Conservation (phyloP, 2,113 vertebrate genomes). For the Phylloscopus whistleri region DNA sequence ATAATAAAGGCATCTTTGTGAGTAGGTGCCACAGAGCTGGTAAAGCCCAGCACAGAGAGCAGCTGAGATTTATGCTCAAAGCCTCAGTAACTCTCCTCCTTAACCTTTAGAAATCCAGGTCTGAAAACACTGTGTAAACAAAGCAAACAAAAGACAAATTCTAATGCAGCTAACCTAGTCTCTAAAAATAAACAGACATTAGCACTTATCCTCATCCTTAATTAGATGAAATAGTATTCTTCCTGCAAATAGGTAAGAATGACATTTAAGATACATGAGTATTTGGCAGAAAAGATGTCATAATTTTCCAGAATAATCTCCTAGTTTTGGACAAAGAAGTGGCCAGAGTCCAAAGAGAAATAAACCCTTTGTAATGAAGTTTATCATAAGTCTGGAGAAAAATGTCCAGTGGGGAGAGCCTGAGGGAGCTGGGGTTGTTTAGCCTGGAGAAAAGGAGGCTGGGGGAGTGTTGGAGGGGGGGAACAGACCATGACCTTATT, state of each 20-base stretch:
- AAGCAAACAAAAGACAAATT: constrained; percentile 4
- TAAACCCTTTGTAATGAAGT: not conserved
- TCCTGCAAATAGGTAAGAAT: not conserved
- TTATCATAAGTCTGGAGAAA: not conserved
- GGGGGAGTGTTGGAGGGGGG: fast-evolving
- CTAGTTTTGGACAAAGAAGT: not conserved
- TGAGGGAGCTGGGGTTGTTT: not conserved
- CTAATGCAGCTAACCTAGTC: not conserved
- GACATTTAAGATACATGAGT: not conserved
- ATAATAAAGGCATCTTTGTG: not conserved
- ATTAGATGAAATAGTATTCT: not conserved
- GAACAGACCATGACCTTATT: not conserved
- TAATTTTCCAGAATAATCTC: not conserved
- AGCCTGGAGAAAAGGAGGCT: not conserved
- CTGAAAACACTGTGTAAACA: not conserved
- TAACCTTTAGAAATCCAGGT: not conserved
- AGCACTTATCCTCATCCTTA: not conserved
- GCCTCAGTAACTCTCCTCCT: not conserved
- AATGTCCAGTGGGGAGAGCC: not conserved
- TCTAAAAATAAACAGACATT: not conserved
- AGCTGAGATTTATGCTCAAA: not conserved
- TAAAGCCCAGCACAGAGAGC: not conserved
- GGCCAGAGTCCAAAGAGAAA: not conserved
- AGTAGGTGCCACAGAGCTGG: not conserved
- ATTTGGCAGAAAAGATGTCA: not conserved